Evolutionary conservation across 2,113 vertebrate genomes (phyloP).

Genomic region (Euleptes europaea): DNA sequence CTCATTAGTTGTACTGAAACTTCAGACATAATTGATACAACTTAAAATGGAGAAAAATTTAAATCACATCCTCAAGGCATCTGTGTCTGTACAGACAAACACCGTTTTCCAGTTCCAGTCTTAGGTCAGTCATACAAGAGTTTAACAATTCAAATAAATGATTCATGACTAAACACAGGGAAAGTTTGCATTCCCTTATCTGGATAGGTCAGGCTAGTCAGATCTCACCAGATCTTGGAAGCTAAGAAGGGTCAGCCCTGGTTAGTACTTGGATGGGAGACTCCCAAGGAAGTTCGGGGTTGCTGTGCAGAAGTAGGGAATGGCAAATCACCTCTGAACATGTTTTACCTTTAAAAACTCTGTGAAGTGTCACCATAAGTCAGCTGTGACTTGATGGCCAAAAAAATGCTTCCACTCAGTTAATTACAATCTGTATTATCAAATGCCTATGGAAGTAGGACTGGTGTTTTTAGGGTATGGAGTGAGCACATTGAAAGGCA

Average conservation of each 20-base stretch:
- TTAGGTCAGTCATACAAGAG: conserved; percentile 9
- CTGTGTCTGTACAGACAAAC: not conserved
- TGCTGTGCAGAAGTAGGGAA: too few species aligned
- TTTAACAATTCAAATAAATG: conserved; percentile 7
- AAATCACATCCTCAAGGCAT: not conserved
- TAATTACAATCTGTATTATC: not conserved
- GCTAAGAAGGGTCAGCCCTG: too few species aligned
- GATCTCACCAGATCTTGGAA: too few species aligned
- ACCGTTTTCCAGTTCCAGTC: not conserved
- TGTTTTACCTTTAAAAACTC: too few species aligned
- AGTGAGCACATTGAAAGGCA: not conserved
- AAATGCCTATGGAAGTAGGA: not conserved
- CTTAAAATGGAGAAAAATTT: conserved; percentile 15
- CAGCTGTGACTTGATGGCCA: too few species aligned
- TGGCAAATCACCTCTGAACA: too few species aligned
- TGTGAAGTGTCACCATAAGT: too few species aligned
- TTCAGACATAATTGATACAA: not conserved
- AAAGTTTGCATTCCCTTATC: not conserved
- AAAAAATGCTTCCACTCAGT: not conserved
- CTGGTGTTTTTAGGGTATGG: not conserved
- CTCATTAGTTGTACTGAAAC: not conserved
- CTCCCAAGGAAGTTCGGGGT: too few species aligned
- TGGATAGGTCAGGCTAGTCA: too few species aligned
- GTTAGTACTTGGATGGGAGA: too few species aligned
- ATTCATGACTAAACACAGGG: not conserved